These are phyloP conservation scores for Epinephelus coioides DNA, from an alignment of 2,797 vertebrate genomes.

Conservation along the genomic window DNA sequence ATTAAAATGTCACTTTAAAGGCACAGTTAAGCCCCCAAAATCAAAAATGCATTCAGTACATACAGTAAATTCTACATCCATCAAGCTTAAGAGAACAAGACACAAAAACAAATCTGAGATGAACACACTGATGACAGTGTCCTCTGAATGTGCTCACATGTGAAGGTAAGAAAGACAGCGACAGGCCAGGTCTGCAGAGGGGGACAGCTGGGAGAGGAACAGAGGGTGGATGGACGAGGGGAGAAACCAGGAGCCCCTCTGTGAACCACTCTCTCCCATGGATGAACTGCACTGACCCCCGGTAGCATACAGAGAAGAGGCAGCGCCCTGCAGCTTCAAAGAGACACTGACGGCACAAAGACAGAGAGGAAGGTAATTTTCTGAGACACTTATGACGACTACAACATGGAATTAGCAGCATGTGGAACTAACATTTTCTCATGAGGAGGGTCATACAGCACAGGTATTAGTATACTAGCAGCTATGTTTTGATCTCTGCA, in stretches of 20 bases:
- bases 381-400: not conserved
- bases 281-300: constrained; percentile 22
- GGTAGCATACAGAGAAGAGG: not conserved
- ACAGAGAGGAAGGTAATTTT: not conserved
- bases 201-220: constrained; percentile 69
- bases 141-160: constrained; percentile 47
- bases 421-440: not conserved
- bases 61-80: not conserved
- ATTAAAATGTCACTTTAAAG: not conserved
- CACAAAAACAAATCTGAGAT: not conserved
- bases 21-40: no score
- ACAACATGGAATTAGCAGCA: not conserved
- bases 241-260: constrained; percentile 41
- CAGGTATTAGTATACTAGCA: not conserved
- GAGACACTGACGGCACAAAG: not conserved
- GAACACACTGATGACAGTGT: not conserved
- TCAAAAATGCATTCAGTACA: no score
- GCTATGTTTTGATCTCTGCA: not conserved
- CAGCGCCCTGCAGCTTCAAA: not conserved
- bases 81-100: no score
- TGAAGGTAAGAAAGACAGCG: constrained; percentile 64
- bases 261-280: constrained; percentile 44
- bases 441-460: not conserved
- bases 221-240: constrained; percentile 49
- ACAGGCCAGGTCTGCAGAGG: constrained; percentile 61